These are phyloP conservation scores for Macrosteles quadrilineatus DNA, from an alignment of 1,140 invertebrate species.

Conservation along the genomic window DNA sequence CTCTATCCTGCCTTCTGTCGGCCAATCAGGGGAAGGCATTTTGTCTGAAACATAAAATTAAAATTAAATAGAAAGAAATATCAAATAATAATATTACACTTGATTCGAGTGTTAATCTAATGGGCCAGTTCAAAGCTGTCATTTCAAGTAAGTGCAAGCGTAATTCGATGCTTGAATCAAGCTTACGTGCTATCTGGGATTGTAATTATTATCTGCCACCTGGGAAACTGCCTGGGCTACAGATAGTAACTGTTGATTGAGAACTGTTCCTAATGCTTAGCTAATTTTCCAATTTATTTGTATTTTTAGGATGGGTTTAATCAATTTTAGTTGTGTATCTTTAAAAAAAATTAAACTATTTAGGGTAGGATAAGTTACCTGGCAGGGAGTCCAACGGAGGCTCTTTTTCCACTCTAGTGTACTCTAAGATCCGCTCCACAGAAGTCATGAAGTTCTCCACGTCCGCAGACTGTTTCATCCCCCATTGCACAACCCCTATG, in stretches of 20 bases:
- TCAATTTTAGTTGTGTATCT: too few species aligned
- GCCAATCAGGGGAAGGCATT: slow-evolving; percentile 50
- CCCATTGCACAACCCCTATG: slow-evolving; percentile 82
- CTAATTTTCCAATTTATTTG: too few species aligned
- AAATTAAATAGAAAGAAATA: slow-evolving; percentile 45
- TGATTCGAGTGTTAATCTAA: not conserved
- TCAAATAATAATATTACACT: not conserved
- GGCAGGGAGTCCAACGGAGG: slow-evolving; percentile 49
- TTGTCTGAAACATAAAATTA: slow-evolving; percentile 51
- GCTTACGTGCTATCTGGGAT: too few species aligned
- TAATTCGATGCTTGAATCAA: too few species aligned
- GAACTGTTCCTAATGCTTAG: too few species aligned
- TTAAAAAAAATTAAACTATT: too few species aligned
- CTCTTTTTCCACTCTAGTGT: slow-evolving; percentile 66
- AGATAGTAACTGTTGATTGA: not conserved
- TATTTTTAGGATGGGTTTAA: too few species aligned
- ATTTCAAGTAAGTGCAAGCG: too few species aligned
- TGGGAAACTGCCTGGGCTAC: not conserved
- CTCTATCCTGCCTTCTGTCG: slow-evolving; percentile 53
- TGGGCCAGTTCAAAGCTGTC: too few species aligned
- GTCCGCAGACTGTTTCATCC: slow-evolving; percentile 72
- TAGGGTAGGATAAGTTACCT: too few species aligned
- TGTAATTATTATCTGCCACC: not conserved
- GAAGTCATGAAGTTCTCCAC: slow-evolving; percentile 78
- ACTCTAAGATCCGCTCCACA: slow-evolving; percentile 76